Base-by-base conservation (phyloP, 2,888 invertebrate species). In the Melinaea marsaeus region DNA sequence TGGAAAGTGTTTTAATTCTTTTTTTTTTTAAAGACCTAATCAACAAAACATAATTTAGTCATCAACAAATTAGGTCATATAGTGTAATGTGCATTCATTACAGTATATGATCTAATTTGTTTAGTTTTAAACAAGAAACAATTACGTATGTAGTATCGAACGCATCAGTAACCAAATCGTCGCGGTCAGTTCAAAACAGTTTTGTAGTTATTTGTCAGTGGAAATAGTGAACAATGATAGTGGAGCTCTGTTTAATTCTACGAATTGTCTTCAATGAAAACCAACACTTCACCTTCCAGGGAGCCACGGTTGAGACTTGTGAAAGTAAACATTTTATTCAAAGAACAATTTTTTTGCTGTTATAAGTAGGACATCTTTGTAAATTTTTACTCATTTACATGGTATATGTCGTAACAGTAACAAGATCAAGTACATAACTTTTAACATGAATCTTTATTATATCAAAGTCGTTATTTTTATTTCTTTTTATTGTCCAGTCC, bases 241-340 rank as follows among this genome's bases (percentile, higher is more conserved):
- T 76, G 55, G 71, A 75, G 61, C 59, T 74, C 61, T 76, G 75
- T 72, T 66, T 77, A n/a, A 62, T 81, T 75, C 76, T 77, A 59
- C 70, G 76, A 74, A 80, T 75, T 51, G 66, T 73, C 55, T 72
- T 77, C 65, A 76, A 76, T 71, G 75, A 72, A 65, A 70, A 67
- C 37, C 70, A 74, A 69, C 69, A 74, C 60, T 64, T 72, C 69
- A 61, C 69, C 55, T 71, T 74, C 69, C 68, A 73, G 60, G 67
- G 69, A 61, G 60, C 69, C 63, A 67, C 68, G 60, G 64, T 71
- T 63, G 61, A 69, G 65, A 67, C 71, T 42, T 74, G 74, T 64
- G 62, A 67, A 68, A 77, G 78, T 80, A 80, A 79, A 78, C 72
- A 75, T 64, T 57, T 65, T 62, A 13, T 75, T 73, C 72, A 57